These are phyloP conservation scores for Callithrix jacchus DNA, from an alignment of 2,113 vertebrate species.

Conservation along the genomic window DNA sequence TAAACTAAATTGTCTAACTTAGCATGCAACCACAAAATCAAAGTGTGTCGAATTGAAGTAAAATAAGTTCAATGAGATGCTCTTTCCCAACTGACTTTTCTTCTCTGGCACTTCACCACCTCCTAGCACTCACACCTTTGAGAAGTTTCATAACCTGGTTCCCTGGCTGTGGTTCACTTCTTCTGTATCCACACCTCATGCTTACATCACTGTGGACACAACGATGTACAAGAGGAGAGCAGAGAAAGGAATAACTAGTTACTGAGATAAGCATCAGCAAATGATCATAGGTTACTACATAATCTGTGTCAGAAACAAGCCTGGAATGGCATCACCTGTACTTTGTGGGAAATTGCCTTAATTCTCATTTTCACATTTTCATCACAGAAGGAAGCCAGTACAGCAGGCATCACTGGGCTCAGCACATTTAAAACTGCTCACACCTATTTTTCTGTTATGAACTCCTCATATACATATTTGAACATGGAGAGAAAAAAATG, in stretches of 20 bases:
- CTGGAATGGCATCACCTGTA: neutral
- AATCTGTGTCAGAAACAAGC: neutral
- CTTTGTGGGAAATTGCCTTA: neutral
- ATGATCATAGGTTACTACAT: neutral
- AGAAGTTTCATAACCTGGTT: no score
- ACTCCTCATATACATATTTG: neutral
- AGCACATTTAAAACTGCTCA: neutral
- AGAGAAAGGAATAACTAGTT: neutral
- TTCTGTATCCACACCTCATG: neutral
- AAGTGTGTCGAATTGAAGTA: neutral
- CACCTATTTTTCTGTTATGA: neutral
- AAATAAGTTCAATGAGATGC: neutral
- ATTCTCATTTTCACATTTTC: neutral
- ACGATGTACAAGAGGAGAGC: neutral
- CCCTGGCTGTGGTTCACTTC: neutral
- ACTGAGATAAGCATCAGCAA: neutral
- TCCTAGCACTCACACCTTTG: no score
- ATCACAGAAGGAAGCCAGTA: neutral
- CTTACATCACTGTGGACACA: neutral
- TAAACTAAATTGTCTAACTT: neutral
- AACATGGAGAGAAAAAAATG: neutral
- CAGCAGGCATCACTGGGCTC: neutral
- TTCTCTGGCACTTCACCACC: neutral
- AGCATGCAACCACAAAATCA: neutral
- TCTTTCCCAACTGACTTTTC: neutral